A percentile compares a stretch with the other conserved stretches of the same genome.
Conservation (phyloP, 2,113 vertebrate species). For the Nibea coibor region DNA sequence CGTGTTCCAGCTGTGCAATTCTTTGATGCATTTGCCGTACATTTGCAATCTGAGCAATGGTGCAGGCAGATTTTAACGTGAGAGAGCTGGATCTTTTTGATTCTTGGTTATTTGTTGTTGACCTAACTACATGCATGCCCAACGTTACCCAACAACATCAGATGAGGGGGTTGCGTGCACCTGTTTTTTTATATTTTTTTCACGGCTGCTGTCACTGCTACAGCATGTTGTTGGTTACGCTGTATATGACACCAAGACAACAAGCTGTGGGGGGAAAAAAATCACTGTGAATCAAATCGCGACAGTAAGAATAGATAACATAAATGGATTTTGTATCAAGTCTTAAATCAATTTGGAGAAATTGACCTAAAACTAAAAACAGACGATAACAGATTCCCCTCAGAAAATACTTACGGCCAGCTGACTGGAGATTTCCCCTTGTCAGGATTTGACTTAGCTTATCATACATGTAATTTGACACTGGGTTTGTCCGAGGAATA, state of each 20-base stretch:
- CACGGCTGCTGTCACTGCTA: not conserved
- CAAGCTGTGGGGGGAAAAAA: not conserved
- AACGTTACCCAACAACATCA: not conserved
- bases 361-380: not conserved
- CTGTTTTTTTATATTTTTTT: not conserved
- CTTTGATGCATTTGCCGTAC: not conserved
- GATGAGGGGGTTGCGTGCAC: not conserved
- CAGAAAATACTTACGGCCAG: not conserved
- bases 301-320: not conserved
- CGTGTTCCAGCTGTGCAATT: conserved; percentile 4
- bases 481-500: not conserved
- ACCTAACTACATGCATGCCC: not conserved
- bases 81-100: not conserved
- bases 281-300: not conserved
- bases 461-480: not conserved
- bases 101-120: not conserved
- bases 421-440: not conserved
- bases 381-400: not conserved
- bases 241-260: not conserved
- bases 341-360: not conserved
- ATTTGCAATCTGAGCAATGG: not conserved
- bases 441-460: not conserved
- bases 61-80: not conserved
- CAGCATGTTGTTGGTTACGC: not conserved
- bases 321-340: not conserved